Evolutionary conservation across 2,888 invertebrate genomes (phyloP).

Genomic region (Hedya salicella): DNA sequence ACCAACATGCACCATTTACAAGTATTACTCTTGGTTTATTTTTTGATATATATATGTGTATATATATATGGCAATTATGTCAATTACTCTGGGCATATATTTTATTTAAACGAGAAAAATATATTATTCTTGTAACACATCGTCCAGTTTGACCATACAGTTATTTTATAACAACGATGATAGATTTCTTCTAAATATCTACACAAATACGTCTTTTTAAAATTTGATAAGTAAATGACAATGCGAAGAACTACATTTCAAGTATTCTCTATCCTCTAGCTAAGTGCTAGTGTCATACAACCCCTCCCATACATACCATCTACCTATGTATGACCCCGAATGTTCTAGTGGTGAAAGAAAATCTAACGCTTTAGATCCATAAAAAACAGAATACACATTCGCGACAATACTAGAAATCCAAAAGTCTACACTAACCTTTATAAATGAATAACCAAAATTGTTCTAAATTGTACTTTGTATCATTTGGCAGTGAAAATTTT

Average conservation of each 20-base stretch:
- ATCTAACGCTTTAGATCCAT: slow-evolving; percentile 20
- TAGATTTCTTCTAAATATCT: slow-evolving; percentile 56
- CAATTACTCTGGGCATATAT: slow-evolving; percentile 60
- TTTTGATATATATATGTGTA: no score
- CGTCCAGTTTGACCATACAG: slow-evolving; percentile 66
- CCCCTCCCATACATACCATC: slow-evolving; percentile 9
- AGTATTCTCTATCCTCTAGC: slow-evolving; percentile 43
- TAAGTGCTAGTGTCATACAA: slow-evolving; percentile 33
- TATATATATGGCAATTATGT: slow-evolving; percentile 58
- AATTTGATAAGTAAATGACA: slow-evolving; percentile 50
- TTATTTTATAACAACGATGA: slow-evolving; percentile 69
- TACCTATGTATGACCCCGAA: slow-evolving; percentile 9
- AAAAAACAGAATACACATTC: slow-evolving; percentile 25
- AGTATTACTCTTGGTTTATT: slow-evolving; percentile 63
- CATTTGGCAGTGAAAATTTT: slow-evolving; percentile 76
- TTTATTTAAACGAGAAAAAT: slow-evolving; percentile 71
- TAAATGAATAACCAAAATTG: slow-evolving; percentile 51
- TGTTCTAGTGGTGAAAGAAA: slow-evolving; percentile 36
- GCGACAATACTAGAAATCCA: slow-evolving; percentile 49
- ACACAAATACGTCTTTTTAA: slow-evolving; percentile 62
- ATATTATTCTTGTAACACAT: slow-evolving; percentile 64
- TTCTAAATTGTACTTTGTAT: slow-evolving; percentile 73
- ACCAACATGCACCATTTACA: slow-evolving; percentile 76
- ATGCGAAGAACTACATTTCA: slow-evolving; percentile 40
- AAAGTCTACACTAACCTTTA: slow-evolving; percentile 53